Evolutionary conservation across 2,888 invertebrate genomes (phyloP), one percentile per base, ranked within the genome.

Genomic region (Tryphoninae sp.): DNA sequence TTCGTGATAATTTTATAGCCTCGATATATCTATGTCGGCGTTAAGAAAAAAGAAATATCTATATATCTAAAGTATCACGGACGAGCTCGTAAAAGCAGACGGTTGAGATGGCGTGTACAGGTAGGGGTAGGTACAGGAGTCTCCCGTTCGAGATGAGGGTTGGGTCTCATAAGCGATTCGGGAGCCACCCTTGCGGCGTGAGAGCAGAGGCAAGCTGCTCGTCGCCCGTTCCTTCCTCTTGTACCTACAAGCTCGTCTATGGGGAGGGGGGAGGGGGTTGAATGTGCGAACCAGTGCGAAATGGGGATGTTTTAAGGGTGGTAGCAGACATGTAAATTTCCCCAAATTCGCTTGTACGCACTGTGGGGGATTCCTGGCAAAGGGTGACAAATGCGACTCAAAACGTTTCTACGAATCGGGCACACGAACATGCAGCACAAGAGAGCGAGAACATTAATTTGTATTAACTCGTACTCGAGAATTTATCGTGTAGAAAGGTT

Each of bases 161-260:
- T 62, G 69, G 64, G 74, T 71, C 33, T 33, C 51, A 62, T 80
- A 58, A 75, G 69, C 75, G 75, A 80, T 75, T 74, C 51, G 64
- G 69, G 64, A 75, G 69, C 74, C 80, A 64, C 69, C 74, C 19
- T 74, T 59, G 61, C 69, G 45, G 58, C 33, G 74, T 51, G 75
- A 67, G 71, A 67, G 71, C 61, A 9, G 45, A 61, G 69, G 23
- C 71, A 80, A 72, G 68, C 75, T 68, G 65, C 11, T 40, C 11
- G 58, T 51, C 62, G 6, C 42, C 33, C 42, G 8, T 23, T 58
- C 13, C 51, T 62, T 16, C 59, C 65, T 67, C 53, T 72, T 62
- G 76, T 67, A 72, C 19, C 71, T 71, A 79, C 71, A 67, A 62
- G 45, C 67, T 77, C 26, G 33, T 33, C 33, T 33, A 33, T 6